These are phyloP conservation scores for Hyperoodon ampullatus DNA, from an alignment of 2,113 vertebrate genomes.

Conservation along the genomic window DNA sequence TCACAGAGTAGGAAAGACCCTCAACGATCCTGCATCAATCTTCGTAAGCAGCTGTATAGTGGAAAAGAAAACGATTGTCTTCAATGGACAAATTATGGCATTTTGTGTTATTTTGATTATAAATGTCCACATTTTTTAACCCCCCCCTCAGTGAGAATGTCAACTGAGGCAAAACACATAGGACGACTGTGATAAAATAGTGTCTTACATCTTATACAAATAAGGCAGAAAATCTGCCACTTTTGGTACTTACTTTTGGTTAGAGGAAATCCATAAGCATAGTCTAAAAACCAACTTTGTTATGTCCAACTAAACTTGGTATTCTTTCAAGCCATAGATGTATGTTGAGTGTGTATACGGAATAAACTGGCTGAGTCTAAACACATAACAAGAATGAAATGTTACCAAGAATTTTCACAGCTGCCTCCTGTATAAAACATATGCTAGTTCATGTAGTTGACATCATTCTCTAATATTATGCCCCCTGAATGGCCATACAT, in stretches of 20 bases:
- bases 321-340: background rate
- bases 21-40: constrained; percentile 17
- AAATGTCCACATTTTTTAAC: background rate
- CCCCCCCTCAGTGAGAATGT: background rate
- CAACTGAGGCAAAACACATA: constrained; percentile 30
- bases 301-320: background rate
- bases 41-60: background rate
- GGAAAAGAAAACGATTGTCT: background rate
- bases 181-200: background rate
- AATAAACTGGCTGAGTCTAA: background rate
- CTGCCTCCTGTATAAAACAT: background rate
- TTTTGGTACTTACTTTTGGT: constrained; percentile 10
- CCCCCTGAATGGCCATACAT: background rate
- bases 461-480: constrained; percentile 42
- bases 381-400: background rate
- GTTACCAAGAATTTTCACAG: background rate
- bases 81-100: background rate
- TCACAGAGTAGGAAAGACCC: background rate
- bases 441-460: background rate
- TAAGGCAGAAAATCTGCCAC: background rate
- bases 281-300: background rate
- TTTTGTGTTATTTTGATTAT: constrained; percentile 42
- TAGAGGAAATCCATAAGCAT: background rate
- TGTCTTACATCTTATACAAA: background rate
- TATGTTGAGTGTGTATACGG: background rate